phyloP scores from a whole-genome alignment of 2,113 vertebrate species.

The Campylomormyrus tamandua region DNA sequence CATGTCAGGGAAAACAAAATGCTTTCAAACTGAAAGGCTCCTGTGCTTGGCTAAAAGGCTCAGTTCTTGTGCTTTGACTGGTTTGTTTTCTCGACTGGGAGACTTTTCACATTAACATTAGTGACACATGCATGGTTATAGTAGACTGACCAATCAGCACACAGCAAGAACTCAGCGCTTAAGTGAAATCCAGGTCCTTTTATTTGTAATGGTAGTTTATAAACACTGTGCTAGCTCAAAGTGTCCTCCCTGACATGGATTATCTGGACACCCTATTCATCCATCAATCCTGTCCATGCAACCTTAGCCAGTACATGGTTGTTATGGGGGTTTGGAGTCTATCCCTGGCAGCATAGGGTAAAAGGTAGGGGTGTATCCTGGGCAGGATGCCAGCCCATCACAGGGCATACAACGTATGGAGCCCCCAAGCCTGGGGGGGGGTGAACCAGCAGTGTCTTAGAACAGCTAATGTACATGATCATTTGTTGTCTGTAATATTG shows the following conservation, averaged over 20 bases:
- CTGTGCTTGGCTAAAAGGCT: not conserved
- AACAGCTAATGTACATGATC: not conserved
- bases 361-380: not conserved
- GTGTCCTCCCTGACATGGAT: not conserved
- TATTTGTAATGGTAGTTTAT: too few species aligned
- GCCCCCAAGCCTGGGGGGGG: too few species aligned
- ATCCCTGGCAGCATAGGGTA: not conserved
- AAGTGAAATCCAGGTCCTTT: too few species aligned
- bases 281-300: not conserved
- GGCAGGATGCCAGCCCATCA: too few species aligned
- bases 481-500: not conserved
- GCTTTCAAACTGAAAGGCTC: not conserved
- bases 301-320: not conserved
- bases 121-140: too few species aligned
- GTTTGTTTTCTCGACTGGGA: too few species aligned
- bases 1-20: not conserved
- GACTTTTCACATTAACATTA: too few species aligned
- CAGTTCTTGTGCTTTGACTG: too few species aligned
- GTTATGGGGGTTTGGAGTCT: not conserved
- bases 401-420: too few species aligned
- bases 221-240: not conserved
- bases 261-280: not conserved
- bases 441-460: not conserved
- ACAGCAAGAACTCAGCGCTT: too few species aligned
- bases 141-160: too few species aligned